A percentile compares a stretch with the other conserved stretches of the same genome.
Conservation (phyloP, 2,888 invertebrate species). For the Yponomeuta evonymella region DNA sequence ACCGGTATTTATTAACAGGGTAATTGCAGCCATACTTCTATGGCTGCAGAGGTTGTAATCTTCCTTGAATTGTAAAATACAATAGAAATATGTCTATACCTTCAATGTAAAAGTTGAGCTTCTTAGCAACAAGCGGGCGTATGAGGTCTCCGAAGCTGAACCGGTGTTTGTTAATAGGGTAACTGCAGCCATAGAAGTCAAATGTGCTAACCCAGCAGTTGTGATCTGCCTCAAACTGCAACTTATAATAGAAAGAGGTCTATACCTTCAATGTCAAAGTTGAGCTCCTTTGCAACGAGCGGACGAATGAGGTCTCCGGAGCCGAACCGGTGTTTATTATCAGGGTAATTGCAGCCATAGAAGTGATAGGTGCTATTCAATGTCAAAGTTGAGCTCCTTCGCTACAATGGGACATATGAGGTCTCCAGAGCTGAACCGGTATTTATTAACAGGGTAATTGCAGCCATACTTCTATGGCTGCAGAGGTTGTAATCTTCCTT, state of each 20-base stretch:
- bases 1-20: no score
- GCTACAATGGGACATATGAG: constrained; percentile 28
- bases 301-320: constrained; percentile 68
- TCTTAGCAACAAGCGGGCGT: constrained; percentile 49
- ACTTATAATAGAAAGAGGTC: background rate
- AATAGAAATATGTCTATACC: no score
- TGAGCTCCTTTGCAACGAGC: constrained; percentile 61
- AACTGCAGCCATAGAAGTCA: constrained; percentile 73
- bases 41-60: no score
- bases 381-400: constrained; percentile 60
- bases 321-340: constrained; percentile 69
- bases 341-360: constrained; percentile 73
- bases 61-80: no score
- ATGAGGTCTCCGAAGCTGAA: constrained; percentile 68
- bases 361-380: constrained; percentile 70
- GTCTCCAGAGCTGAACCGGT: constrained; percentile 37
- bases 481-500: no score
- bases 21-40: constrained; percentile 34
- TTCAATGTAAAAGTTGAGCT: no score
- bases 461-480: constrained; percentile 34
- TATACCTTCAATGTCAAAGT: constrained; percentile 53
- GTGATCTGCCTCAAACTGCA: constrained; percentile 35
- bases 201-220: constrained; percentile 73
- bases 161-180: constrained; percentile 68
- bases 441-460: no score